phyloP scores from a whole-genome alignment of 2,888 invertebrate genomes.

The Dasypogon diadema region DNA sequence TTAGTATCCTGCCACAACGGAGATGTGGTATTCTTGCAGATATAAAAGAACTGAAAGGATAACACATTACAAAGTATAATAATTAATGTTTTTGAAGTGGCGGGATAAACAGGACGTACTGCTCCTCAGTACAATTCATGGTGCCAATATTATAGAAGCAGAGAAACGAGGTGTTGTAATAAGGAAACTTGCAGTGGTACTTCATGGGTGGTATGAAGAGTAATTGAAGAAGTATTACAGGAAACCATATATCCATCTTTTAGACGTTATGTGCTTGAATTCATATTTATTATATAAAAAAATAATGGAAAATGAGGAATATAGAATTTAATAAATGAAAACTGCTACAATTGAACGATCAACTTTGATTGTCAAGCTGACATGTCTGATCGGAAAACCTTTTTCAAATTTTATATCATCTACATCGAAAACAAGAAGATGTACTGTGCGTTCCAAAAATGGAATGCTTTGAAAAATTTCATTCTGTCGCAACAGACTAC shows the following conservation, averaged over 20 bases:
- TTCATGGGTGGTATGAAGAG: neutral
- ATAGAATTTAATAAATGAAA: too few relatives aligned
- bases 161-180: slow-evolving; percentile 9
- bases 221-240: too few relatives aligned
- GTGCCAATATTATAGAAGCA: slow-evolving; percentile 5
- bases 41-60: neutral
- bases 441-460: too few relatives aligned
- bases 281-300: neutral
- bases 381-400: too few relatives aligned
- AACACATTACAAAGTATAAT: neutral
- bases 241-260: neutral
- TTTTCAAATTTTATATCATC: too few relatives aligned
- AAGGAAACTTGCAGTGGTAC: slow-evolving; percentile 12
- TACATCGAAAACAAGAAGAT: too few relatives aligned
- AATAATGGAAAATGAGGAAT: too few relatives aligned
- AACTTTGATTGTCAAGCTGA: too few relatives aligned
- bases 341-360: too few relatives aligned
- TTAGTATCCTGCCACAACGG: neutral
- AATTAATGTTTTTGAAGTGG: neutral
- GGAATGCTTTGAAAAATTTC: too few relatives aligned
- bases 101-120: neutral
- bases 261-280: slow-evolving; percentile 3
- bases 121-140: neutral
- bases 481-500: too few relatives aligned
- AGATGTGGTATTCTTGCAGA: neutral